Conservation (phyloP, 2,888 invertebrate species). For the Quadroppia sp. region DNA sequence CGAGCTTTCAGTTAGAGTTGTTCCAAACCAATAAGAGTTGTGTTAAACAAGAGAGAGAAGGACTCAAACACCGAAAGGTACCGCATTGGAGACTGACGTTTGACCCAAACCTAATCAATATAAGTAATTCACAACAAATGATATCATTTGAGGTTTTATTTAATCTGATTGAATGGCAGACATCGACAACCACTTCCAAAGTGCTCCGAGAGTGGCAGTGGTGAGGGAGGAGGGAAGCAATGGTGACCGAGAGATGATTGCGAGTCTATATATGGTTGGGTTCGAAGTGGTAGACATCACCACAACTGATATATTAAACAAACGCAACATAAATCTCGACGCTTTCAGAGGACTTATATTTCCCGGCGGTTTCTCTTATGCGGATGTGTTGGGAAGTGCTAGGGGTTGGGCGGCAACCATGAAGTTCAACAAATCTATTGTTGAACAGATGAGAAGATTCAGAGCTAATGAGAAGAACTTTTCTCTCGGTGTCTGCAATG, state of each 20-base stretch:
- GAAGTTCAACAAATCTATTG: conserved; percentile 70
- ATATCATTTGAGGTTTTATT: background rate
- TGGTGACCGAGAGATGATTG: conserved; percentile 93
- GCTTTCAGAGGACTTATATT: conserved; percentile 84
- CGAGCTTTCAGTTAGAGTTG: conserved; percentile 81
- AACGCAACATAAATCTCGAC: conserved; percentile 58
- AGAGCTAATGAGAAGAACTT: conserved; percentile 69
- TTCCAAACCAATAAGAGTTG: conserved; percentile 76
- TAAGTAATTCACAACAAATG: conserved; percentile 18
- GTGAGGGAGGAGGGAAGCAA: conserved; percentile 95
- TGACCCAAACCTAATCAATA: conserved; percentile 48
- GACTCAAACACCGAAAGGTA: conserved; percentile 63
- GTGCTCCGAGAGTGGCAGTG: conserved; percentile 71
- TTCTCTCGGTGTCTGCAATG: conserved; percentile 96
- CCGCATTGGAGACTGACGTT: conserved; percentile 70
- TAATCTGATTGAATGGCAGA: conserved; percentile 26
- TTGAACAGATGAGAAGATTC: conserved; percentile 73
- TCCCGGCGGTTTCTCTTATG: conserved; percentile 98
- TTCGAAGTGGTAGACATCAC: conserved; percentile 87
- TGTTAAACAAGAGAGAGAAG: conserved; percentile 71
- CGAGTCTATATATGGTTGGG: conserved; percentile 77
- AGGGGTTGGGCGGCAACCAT: conserved; percentile 91
- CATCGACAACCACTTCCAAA: conserved; percentile 41
- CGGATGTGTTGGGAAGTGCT: conserved; percentile 93
- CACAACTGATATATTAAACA: conserved; percentile 76